Percentiles rank a stretch among this genome's conserved stretches.
Evolutionary conservation across 2,888 invertebrate genomes (phyloP).

Genomic region (Plagodis pulveraria): DNA sequence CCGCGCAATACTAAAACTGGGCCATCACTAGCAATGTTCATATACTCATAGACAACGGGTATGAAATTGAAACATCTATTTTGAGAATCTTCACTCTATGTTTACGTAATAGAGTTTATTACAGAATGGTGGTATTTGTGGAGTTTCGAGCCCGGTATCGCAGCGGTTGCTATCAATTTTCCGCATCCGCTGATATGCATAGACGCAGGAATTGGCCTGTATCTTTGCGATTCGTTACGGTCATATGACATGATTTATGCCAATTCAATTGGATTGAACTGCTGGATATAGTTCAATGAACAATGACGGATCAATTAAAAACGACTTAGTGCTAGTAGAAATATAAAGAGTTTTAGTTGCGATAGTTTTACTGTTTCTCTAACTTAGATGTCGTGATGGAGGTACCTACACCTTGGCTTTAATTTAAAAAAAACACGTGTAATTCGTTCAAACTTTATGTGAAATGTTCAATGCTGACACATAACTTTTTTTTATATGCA

Average conservation of each 20-base stretch:
- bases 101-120: background rate
- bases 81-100: background rate
- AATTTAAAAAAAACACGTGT: no score
- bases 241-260: background rate
- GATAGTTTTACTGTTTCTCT: no score
- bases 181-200: background rate
- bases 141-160: background rate
- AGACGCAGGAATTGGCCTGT: background rate
- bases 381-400: no score
- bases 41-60: slow-evolving; percentile 34
- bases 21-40: slow-evolving; percentile 42
- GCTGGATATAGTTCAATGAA: background rate
- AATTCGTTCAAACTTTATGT: no score
- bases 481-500: no score
- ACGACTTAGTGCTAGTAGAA: no score
- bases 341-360: no score
- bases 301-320: no score
- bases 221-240: background rate
- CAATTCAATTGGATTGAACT: background rate
- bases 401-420: no score
- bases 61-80: background rate
- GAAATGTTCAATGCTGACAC: no score
- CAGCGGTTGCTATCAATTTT: background rate
- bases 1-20: slow-evolving; percentile 63
- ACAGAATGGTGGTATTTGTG: background rate